Conservation (phyloP, 2,797 vertebrate species). For the Darevskia mixta region DNA sequence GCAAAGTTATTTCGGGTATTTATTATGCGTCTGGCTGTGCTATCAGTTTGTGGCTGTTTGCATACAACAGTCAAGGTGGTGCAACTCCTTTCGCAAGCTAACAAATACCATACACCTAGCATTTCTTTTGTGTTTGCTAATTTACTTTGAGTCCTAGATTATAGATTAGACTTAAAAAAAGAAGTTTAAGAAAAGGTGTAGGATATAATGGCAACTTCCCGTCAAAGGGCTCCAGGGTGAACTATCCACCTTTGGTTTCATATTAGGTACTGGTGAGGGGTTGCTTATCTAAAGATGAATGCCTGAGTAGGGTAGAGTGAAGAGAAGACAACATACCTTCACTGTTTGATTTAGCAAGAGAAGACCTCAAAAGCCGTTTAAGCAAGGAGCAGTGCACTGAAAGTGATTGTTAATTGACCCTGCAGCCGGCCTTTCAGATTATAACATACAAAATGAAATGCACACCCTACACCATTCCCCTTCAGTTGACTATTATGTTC, state of each 20-base stretch:
- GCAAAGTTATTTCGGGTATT: not conserved
- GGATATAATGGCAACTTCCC: not conserved
- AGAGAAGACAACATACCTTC: not conserved
- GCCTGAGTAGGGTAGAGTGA: not conserved
- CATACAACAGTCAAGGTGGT: not conserved
- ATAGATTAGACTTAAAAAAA: not conserved
- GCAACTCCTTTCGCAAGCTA: not conserved
- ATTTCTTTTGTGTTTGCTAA: not conserved
- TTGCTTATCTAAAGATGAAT: not conserved
- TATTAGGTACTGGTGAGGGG: not conserved
- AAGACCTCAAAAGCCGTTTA: not conserved
- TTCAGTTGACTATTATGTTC: not conserved
- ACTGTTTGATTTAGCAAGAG: not conserved
- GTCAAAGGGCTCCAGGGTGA: no score
- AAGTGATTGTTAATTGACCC: not conserved
- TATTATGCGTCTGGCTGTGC: not conserved
- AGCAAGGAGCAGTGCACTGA: not conserved
- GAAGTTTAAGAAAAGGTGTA: not conserved
- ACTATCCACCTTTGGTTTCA: not conserved
- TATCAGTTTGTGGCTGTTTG: not conserved
- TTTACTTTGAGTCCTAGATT: conserved; percentile 1
- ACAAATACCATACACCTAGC: not conserved
- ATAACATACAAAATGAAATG: not conserved
- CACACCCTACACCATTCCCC: not conserved
- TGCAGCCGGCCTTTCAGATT: not conserved